These are phyloP conservation scores for Pseudachorutes palmiensis DNA, from an alignment of 1,140 invertebrate species.

Conservation along the genomic window DNA sequence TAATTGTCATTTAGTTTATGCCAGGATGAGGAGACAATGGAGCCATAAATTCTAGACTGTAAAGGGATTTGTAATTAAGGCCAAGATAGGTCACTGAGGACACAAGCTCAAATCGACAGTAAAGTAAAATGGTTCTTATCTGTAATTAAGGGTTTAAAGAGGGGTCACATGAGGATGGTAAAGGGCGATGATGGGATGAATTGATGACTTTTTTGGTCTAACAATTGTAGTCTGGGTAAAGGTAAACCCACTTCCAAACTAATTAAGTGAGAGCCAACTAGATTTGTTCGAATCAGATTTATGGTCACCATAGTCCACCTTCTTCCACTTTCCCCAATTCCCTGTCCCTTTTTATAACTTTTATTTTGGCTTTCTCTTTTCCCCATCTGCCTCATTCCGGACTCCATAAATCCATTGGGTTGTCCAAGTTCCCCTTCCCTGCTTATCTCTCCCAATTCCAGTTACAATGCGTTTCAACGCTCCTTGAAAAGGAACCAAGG, in stretches of 20 bases:
- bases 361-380: constrained; percentile 12
- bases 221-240: background rate
- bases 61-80: background rate
- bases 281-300: constrained; percentile 32
- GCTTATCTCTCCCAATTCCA: background rate
- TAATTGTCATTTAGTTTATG: background rate
- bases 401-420: background rate
- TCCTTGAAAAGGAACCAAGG: too few relatives aligned
- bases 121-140: background rate
- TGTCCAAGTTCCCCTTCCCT: background rate
- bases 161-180: too few relatives aligned
- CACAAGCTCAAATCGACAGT: background rate
- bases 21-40: background rate
- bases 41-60: background rate
- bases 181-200: constrained; percentile 6
- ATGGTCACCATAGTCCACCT: constrained; percentile 27
- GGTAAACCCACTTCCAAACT: constrained; percentile 22
- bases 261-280: constrained; percentile 31
- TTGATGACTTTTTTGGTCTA: background rate
- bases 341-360: background rate
- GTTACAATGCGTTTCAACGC: background rate
- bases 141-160: constrained; percentile 2
- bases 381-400: constrained; percentile 8
- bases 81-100: background rate
- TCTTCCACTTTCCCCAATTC: constrained; percentile 14